Evolutionary conservation across 2,888 invertebrate genomes (phyloP), one percentile per base, ranked within the genome.

Genomic region (Linnaemya vulpina): DNA sequence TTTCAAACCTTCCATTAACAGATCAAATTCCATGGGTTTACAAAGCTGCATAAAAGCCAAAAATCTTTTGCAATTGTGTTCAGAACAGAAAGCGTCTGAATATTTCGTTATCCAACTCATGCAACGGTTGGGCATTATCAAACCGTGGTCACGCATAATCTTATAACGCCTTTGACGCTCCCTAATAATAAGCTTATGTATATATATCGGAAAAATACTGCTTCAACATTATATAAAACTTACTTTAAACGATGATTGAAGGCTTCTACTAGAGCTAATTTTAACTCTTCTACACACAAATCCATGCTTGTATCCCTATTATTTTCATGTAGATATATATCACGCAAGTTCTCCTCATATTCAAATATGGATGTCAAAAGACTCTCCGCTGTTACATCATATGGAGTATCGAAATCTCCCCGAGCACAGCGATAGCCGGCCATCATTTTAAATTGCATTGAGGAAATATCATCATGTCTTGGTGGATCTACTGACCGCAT

Each of bases 381-480:
- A 84, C 94, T 94, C 91, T 98, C 98, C 0, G 97, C 97, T 89
- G 95, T 95, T 84, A 96, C 94, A 90, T 97, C 97, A 90, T 95
- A 96, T 87, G 97, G 97, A 0, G 95, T 93, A 88, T 96, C 96
- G 92, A 98, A 98, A 90, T 98, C 98, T 1, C 97, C 96, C 83
- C 98, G 94, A 7, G 96, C 96, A 22, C 97, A 95, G 90, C 96
- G 96, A 90, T 98, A 98, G 0, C 97, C 97, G 0, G 96, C 96
- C 89, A 96, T 94, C 43, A 94, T 93, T 87, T 95, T 94, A 80
- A 93, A 94, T 78, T 93, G 94, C 30, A 92, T 87, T 0, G 93
- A 93, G 78, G 93, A 92, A 5, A 91, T 89, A 22, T 91, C 90
- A 51, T 93, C 92, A 87, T 93, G 94, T 71, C 96, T 93, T 0